Conservation (phyloP, 2,113 vertebrate species). For the Poeciliopsis occidentalis region DNA sequence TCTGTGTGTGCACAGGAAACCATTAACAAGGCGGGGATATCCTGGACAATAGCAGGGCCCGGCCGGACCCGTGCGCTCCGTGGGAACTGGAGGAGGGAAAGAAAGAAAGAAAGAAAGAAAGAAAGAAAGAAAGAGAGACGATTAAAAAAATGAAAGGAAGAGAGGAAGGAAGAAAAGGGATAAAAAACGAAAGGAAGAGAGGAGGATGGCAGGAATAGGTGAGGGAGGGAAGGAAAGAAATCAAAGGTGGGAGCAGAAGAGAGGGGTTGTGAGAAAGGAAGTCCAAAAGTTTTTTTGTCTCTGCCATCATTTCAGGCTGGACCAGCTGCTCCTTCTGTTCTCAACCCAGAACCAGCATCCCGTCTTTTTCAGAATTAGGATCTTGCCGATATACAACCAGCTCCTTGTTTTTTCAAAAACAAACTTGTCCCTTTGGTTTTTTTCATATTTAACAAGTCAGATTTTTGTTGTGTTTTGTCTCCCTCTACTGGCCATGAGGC, state of each 20-base stretch:
- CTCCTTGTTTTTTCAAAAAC: slow-evolving; percentile 14
- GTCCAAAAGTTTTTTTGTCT: slow-evolving; percentile 67
- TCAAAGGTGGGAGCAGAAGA: slow-evolving; percentile 40
- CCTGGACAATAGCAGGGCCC: slow-evolving; percentile 77
- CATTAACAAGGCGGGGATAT: slow-evolving; percentile 85
- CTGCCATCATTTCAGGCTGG: slow-evolving; percentile 53
- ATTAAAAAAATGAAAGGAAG: no score
- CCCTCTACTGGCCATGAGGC: slow-evolving; percentile 56
- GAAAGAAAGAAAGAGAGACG: no score
- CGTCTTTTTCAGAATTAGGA: slow-evolving; percentile 1
- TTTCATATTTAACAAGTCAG: neutral
- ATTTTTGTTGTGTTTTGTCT: slow-evolving; percentile 33
- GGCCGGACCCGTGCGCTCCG: slow-evolving; percentile 64
- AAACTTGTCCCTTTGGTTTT: neutral
- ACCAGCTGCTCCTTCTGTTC: slow-evolving; percentile 64
- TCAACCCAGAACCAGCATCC: slow-evolving; percentile 15
- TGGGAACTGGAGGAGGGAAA: slow-evolving; percentile 67
- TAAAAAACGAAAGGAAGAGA: slow-evolving; percentile 49
- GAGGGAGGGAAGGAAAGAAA: neutral
- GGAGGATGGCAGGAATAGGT: neutral
- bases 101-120: neutral
- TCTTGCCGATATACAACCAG: slow-evolving; percentile 2
- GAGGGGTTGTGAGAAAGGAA: slow-evolving; percentile 54
- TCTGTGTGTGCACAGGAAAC: slow-evolving; percentile 82
- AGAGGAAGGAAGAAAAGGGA: slow-evolving; percentile 49